Conservation (phyloP, 2,113 vertebrate genomes). For the Pseudopodoces humilis region DNA sequence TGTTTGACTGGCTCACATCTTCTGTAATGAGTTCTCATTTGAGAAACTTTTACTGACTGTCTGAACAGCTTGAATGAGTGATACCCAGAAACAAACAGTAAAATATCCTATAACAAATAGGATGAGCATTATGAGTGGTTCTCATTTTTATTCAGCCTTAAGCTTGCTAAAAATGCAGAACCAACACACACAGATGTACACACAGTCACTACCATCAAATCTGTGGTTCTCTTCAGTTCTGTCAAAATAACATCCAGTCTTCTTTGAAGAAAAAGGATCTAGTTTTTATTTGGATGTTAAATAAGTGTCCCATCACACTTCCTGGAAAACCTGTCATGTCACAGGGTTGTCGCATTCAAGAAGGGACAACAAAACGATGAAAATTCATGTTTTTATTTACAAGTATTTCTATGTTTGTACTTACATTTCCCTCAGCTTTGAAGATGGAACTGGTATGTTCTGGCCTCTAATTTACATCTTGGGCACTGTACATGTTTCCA, state of each 20-base stretch:
- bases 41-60: background rate
- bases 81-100: background rate
- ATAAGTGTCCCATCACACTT: background rate
- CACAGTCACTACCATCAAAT: background rate
- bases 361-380: background rate
- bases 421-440: background rate
- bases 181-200: background rate
- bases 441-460: background rate
- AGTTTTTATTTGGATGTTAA: background rate
- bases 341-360: accelerated
- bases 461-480: background rate
- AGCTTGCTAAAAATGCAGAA: background rate
- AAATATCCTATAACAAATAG: background rate
- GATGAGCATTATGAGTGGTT: background rate
- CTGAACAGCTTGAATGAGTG: background rate
- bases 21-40: background rate
- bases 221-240: background rate
- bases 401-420: background rate
- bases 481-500: background rate
- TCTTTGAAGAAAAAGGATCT: background rate
- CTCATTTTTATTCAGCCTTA: background rate
- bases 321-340: background rate
- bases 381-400: background rate
- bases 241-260: background rate
- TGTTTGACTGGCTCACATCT: background rate